Conservation (phyloP, 2,113 vertebrate species). For the Rhineura floridana region DNA sequence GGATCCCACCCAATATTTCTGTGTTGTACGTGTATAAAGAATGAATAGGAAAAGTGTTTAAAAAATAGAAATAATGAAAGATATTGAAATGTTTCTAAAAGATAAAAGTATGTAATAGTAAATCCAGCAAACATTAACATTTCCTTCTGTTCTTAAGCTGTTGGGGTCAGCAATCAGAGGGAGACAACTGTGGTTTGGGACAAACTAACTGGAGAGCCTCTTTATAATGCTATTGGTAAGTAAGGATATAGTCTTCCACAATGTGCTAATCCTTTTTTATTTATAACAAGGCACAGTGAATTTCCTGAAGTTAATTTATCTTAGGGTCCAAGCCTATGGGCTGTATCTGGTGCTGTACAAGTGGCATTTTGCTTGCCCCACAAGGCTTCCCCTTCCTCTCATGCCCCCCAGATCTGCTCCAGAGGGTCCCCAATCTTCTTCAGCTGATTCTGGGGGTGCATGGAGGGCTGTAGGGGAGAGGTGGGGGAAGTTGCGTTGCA, state of each 20-base stretch:
- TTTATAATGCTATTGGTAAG: slow-evolving; percentile 95
- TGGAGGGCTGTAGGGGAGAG: no score
- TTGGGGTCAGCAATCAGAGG: slow-evolving; percentile 97
- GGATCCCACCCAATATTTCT: neutral
- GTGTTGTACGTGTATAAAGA: neutral
- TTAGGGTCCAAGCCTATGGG: neutral
- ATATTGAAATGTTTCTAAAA: neutral
- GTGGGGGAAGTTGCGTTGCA: no score
- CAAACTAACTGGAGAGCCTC: slow-evolving; percentile 91
- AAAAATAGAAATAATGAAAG: neutral
- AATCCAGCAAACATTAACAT: neutral
- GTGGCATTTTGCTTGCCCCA: no score
- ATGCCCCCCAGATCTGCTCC: no score
- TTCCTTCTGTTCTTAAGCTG: slow-evolving; percentile 78
- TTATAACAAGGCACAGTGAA: neutral
- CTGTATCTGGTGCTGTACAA: no score
- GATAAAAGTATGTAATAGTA: neutral
- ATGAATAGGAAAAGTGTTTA: neutral
- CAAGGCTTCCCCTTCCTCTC: no score
- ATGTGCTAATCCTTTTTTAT: neutral
- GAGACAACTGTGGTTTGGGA: slow-evolving; percentile 98
- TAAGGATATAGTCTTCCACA: neutral
- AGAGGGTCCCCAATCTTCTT: no score
- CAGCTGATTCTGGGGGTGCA: no score
- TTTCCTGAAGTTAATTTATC: neutral